Conservation (phyloP, 1,140 invertebrate genomes). For the Xylocopa sonorina region DNA sequence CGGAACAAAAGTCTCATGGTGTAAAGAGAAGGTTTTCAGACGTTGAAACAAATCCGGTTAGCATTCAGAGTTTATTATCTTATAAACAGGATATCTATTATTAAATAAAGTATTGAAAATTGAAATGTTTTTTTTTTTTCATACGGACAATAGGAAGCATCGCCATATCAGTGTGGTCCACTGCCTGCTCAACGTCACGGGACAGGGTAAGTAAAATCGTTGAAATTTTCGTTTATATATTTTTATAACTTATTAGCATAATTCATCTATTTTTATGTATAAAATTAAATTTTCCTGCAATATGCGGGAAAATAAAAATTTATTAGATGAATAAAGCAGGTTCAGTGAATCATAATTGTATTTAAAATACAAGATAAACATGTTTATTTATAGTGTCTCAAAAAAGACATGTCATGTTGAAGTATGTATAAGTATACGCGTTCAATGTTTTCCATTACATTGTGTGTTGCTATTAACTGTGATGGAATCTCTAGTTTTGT, state of each 20-base stretch:
- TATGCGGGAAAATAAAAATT: slow-evolving; percentile 17
- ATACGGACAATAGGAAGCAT: slow-evolving; percentile 68
- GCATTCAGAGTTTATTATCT: background rate
- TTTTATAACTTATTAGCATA: slow-evolving; percentile 22
- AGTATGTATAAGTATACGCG: slow-evolving; percentile 5
- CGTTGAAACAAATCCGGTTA: slow-evolving; percentile 76
- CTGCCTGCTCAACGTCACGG: slow-evolving; percentile 76
- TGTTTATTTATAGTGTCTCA: slow-evolving; percentile 26
- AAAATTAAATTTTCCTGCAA: slow-evolving; percentile 30
- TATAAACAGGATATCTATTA: background rate
- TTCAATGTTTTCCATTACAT: slow-evolving; percentile 29
- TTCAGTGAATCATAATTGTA: slow-evolving; percentile 53
- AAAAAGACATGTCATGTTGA: slow-evolving; percentile 1
- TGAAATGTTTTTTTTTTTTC: background rate
- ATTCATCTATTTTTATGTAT: slow-evolving; percentile 29
- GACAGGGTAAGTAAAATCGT: slow-evolving; percentile 76
- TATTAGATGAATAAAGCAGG: slow-evolving; percentile 52
- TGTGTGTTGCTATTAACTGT: background rate
- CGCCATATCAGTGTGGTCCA: slow-evolving; percentile 73
- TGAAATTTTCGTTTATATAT: slow-evolving; percentile 14
- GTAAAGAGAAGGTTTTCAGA: slow-evolving; percentile 79
- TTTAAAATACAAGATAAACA: slow-evolving; percentile 13
- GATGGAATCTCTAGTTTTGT: slow-evolving; percentile 10
- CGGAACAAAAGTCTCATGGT: slow-evolving; percentile 78
- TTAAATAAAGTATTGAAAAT: background rate